A percentile compares a stretch with the other conserved stretches of the same genome.
Evolutionary conservation across 2,888 invertebrate species (phyloP).

Genomic region (Hypolimnas misippus): DNA sequence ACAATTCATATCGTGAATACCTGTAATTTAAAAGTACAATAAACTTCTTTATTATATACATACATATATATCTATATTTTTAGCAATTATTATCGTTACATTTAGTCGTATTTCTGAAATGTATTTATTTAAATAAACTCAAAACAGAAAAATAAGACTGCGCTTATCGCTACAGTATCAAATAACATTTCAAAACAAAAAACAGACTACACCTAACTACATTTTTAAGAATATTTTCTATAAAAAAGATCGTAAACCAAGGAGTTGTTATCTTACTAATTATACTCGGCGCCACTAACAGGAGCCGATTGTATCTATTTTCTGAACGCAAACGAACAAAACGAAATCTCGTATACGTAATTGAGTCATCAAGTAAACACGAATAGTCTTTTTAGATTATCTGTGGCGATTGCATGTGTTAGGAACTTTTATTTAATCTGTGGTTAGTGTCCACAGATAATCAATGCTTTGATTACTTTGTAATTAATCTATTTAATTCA

Average conservation of each 20-base stretch:
- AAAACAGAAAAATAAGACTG: too few species aligned
- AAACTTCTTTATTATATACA: too few species aligned
- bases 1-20: too few species aligned
- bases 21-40: too few species aligned
- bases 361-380: constrained; percentile 29
- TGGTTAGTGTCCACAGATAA: constrained; percentile 6
- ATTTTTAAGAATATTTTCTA: constrained; percentile 1
- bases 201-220: too few species aligned
- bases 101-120: too few species aligned
- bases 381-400: constrained; percentile 20
- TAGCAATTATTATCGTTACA: too few species aligned
- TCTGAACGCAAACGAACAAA: constrained; percentile 19
- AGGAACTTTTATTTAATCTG: not conserved
- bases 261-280: constrained; percentile 33
- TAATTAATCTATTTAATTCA: not conserved
- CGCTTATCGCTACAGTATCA: too few species aligned
- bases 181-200: too few species aligned
- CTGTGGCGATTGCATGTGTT: constrained; percentile 6
- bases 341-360: constrained; percentile 17
- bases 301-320: constrained; percentile 17
- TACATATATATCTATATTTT: too few species aligned
- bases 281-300: constrained; percentile 25
- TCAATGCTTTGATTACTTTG: not conserved
- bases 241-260: constrained; percentile 21
- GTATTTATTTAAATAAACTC: too few species aligned